Percentiles rank a stretch among this genome's conserved stretches.
Evolutionary conservation across 2,113 vertebrate genomes (phyloP).

Genomic region (Phodopus roborovskii): DNA sequence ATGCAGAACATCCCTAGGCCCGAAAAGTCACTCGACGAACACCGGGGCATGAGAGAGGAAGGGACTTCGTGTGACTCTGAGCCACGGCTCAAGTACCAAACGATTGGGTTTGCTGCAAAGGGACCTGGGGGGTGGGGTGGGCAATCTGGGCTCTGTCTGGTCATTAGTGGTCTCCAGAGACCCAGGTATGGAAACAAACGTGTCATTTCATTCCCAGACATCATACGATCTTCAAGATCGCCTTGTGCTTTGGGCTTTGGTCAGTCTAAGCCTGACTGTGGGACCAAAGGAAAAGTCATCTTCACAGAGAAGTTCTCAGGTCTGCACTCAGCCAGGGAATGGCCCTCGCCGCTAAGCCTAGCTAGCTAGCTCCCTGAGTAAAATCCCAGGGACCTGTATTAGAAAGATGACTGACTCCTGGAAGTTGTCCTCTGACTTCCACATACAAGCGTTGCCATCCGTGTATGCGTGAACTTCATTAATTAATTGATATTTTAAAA

Average conservation of each 20-base stretch:
- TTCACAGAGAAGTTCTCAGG: constrained; percentile 59
- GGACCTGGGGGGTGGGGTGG: neutral
- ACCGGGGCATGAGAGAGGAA: constrained; percentile 58
- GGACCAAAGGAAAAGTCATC: constrained; percentile 36
- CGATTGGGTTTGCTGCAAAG: neutral
- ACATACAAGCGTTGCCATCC: no score
- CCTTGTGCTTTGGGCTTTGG: neutral
- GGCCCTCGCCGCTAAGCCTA: neutral
- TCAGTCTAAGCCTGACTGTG: constrained; percentile 37
- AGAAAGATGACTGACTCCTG: neutral
- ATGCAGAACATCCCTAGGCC: constrained; percentile 62
- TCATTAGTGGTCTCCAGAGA: neutral
- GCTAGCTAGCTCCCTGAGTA: neutral
- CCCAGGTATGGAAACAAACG: constrained; percentile 23
- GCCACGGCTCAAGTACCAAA: neutral
- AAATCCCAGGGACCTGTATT: neutral
- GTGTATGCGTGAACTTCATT: neutral
- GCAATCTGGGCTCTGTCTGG: constrained; percentile 41
- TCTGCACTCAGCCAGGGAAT: neutral
- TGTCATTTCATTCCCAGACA: neutral
- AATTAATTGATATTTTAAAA: neutral
- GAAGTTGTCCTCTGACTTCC: neutral
- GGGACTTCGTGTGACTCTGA: constrained; percentile 71
- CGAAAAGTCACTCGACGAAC: constrained; percentile 59
- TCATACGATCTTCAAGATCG: accelerated